Base-by-base conservation (phyloP, 2,113 vertebrate species). In the Pelusios castaneus region DNA sequence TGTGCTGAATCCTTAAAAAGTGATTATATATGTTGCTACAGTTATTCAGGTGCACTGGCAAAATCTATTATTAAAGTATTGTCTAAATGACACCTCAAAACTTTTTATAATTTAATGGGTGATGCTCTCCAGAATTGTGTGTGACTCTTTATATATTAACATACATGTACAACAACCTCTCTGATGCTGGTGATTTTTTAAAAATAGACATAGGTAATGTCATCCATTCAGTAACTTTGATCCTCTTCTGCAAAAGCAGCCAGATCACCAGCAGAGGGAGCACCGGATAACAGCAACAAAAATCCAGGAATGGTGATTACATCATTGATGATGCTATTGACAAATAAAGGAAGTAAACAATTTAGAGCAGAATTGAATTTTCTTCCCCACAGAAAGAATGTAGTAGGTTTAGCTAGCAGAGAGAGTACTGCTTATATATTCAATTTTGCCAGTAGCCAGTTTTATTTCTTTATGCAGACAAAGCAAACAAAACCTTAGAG, bases 401-500 rank as follows among this genome's bases (percentile, higher is more conserved):
- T 27, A 34, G 38, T 58, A 27, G 31, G 58, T 60, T 21, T 34
- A 52, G 73, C 38, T 16, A 80, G 83, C 58, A 38, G 34, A 38
- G 16, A 10, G 24, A 10, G 24, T n/a, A 58, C 75, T 22, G 38
- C 24, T 73, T 25, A 54, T 51, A 11, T 55, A 51, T 55, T 87
- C 5, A 76, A 38, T 16, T 58, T 87, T 5, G 0, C 21, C 84
- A 49, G 14, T 82, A 25, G 10, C 54, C 60, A 5, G 34, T 70
- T 70, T 38, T 38, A 29, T 7, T 67, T 67, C 1, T 8, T 49
- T 38, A 34, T 8, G 25, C 2, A 17, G 49, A 55, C 76, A 80
- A 49, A 8, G 10, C 4, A 45, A 45, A 76, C 38, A 76, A 70
- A 82, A 38, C 58, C 45, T 0, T 0, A 0, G 58, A 21, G 17